Percentiles rank a stretch among this genome's conserved stretches.
Conservation (phyloP, 2,797 vertebrate genomes). For the Staurois parvus region DNA sequence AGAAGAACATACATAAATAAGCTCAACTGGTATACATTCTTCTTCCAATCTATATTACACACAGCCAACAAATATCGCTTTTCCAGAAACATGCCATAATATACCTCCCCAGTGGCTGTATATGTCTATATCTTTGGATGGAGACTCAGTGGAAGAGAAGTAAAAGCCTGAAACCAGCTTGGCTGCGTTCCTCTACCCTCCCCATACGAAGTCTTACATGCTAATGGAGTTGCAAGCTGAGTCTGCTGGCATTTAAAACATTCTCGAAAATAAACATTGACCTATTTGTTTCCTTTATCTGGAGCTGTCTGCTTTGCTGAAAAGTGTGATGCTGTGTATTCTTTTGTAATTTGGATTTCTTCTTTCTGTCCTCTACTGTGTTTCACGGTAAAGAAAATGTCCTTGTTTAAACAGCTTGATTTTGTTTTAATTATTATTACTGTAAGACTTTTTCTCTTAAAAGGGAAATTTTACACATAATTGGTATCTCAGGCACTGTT, state of each 20-base stretch:
- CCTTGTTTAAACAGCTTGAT: background rate
- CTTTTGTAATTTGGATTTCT: background rate
- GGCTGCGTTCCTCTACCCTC: constrained; percentile 4
- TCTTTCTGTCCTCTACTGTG: background rate
- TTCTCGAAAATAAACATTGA: constrained; percentile 44
- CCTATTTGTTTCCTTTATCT: constrained; percentile 41
- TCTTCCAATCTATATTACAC: background rate
- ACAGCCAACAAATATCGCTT: background rate
- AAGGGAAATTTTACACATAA: background rate
- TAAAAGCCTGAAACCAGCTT: background rate
- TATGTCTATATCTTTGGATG: constrained; percentile 1
- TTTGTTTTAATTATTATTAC: background rate
- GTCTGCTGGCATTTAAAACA: constrained; percentile 31
- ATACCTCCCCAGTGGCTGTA: background rate
- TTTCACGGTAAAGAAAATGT: background rate
- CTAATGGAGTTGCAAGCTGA: constrained; percentile 39
- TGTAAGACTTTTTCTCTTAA: background rate
- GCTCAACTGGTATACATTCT: background rate
- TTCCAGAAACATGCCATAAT: background rate
- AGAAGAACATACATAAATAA: background rate
- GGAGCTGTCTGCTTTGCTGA: constrained; percentile 19
- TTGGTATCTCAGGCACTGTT: too few relatives aligned
- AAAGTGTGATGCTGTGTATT: background rate
- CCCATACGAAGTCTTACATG: constrained; percentile 25
- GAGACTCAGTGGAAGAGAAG: background rate